Evolutionary conservation across 1,140 invertebrate genomes (phyloP), one percentile per base, ranked within the genome.

Genomic region (Leptinotarsa undecemlineata): DNA sequence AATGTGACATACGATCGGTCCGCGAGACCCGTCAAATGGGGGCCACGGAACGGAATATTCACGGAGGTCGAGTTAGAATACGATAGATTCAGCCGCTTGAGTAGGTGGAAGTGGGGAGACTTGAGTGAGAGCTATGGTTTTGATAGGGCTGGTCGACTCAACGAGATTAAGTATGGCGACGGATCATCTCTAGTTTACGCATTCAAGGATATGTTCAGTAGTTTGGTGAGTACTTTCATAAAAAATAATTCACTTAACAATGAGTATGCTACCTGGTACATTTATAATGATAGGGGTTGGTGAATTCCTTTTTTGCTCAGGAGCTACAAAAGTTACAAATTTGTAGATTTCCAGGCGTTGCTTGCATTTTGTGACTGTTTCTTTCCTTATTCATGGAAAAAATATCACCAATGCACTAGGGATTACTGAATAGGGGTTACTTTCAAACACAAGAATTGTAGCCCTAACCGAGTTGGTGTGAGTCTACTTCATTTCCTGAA

Each of bases 1-100:
- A 96, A 96, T 79, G 93, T 98, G 0, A 95, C 94, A 0, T 98
- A 98, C 81, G 96, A 98, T 82, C 90, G 91, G 78, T 93, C 94
- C n/a, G 94, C 95, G 0, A 89, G 95, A 75, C 95, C 97, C 0
- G 90, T 95, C 0, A 93, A 94, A 81, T 98, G 95, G 93, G 90
- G 92, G 62, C 95, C 96, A 0, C 91, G 93, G 63, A 94, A 93
- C 79, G 93, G 92, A 1, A 91, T 95, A 69, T 96, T 95, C 81
- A 91, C 94, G 3, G 92, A 93, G 74, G 94, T 98, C 3, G 95
- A 97, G 79, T 86, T 98, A 4, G 95, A 96, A 78, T 98, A 98
- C 82, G 96, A 98, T 84, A 89, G 95, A 77, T 96, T 96, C 78
- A 96, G 96, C 17, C 90, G 95, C 80, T 85, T 98, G 51, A 93